Evolutionary conservation across 2,797 vertebrate species (phyloP).

Genomic region (Macropus fuliginosus): DNA sequence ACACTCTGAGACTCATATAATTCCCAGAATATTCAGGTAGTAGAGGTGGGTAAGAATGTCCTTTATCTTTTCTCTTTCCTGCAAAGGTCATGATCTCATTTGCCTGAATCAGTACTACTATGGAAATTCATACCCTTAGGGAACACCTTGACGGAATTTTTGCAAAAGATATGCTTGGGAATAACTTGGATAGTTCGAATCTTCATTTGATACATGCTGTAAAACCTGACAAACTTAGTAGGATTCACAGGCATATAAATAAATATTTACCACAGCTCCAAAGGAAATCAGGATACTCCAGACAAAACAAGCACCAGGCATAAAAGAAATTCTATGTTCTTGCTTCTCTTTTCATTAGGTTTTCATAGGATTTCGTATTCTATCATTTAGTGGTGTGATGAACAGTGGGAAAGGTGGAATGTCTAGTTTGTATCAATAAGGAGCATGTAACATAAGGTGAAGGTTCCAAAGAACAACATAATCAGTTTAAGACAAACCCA

Average conservation of each 20-base stretch:
- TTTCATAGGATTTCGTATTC: neutral
- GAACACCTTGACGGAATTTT: neutral
- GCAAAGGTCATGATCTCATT: neutral
- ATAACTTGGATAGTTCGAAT: neutral
- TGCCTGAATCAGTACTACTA: neutral
- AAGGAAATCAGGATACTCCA: neutral
- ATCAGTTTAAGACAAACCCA: neutral
- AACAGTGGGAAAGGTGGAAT: neutral
- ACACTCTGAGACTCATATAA: neutral
- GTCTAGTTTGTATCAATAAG: neutral
- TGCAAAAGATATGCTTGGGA: neutral
- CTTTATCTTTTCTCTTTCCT: neutral
- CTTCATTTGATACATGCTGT: no score
- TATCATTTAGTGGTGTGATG: neutral
- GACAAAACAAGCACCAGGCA: neutral
- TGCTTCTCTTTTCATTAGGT: neutral
- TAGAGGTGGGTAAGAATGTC: neutral
- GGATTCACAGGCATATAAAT: neutral
- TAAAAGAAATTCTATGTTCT: no score
- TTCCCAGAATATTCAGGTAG: neutral
- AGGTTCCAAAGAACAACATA: no score
- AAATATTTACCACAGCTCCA: neutral
- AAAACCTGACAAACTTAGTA: neutral
- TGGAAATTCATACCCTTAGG: neutral
- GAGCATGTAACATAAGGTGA: neutral